These are phyloP conservation scores for Drosophila yooni DNA, from an alignment of 2,888 invertebrate genomes.

Conservation along the genomic window DNA sequence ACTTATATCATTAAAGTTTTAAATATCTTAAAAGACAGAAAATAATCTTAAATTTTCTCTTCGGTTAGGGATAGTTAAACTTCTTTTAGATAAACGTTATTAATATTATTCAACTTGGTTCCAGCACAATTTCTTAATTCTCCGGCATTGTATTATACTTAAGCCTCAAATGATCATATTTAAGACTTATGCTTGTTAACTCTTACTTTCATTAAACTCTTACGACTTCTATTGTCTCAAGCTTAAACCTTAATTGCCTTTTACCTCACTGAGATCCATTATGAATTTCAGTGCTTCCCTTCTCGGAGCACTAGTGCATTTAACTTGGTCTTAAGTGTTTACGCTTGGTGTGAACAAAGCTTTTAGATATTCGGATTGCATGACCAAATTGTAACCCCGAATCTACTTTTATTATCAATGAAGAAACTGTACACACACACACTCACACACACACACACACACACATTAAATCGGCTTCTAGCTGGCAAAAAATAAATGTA, in stretches of 20 bases:
- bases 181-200: neutral
- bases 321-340: constrained; percentile 27
- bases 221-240: constrained; percentile 11
- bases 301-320: constrained; percentile 12
- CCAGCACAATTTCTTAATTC: neutral
- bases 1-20: neutral
- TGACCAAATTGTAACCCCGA: constrained; percentile 44
- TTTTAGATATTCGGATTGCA: constrained; percentile 38
- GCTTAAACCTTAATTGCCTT: constrained; percentile 42
- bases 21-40: neutral
- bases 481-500: constrained; percentile 64
- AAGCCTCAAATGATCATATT: neutral
- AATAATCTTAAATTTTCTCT: neutral
- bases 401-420: constrained; percentile 69
- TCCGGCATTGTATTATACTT: neutral
- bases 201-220: constrained; percentile 25
- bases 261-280: constrained; percentile 22
- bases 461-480: constrained; percentile 33
- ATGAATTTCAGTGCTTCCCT: constrained; percentile 9
- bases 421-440: constrained; percentile 6
- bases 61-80: neutral
- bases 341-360: constrained; percentile 35
- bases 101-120: neutral
- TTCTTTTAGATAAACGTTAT: neutral
- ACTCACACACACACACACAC: neutral